phyloP scores from a whole-genome alignment of 2,797 vertebrate species.

The Novumbra hubbsi region DNA sequence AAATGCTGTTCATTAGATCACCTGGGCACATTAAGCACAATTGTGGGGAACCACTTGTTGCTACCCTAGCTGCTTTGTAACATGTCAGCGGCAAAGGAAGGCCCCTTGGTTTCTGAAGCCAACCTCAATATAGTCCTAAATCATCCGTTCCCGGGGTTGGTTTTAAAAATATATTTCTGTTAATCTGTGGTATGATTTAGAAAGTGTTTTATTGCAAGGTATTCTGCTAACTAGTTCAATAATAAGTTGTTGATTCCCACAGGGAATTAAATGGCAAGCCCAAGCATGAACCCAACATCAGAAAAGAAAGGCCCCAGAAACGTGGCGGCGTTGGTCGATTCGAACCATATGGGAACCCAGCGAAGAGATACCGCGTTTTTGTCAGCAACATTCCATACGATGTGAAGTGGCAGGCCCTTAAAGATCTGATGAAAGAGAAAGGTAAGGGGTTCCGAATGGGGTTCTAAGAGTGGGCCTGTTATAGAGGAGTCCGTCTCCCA shows the following conservation, averaged over 20 bases:
- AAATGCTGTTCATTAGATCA: no score
- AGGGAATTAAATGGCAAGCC: slow-evolving; percentile 86
- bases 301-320: slow-evolving; percentile 91
- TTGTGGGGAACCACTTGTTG: no score
- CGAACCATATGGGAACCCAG: slow-evolving; percentile 84
- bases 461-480: slow-evolving; percentile 9
- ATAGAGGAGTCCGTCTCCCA: slow-evolving; percentile 13
- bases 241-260: background rate
- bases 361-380: slow-evolving; percentile 90
- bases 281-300: slow-evolving; percentile 72
- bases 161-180: no score
- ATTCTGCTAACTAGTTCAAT: background rate
- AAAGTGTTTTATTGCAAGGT: slow-evolving; percentile 14
- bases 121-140: no score
- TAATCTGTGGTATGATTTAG: no score
- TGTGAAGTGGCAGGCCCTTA: slow-evolving; percentile 97
- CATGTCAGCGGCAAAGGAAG: no score
- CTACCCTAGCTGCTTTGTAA: no score
- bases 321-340: slow-evolving; percentile 87
- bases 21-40: no score
- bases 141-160: no score
- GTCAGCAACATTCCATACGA: slow-evolving; percentile 98
- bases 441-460: slow-evolving; percentile 74
- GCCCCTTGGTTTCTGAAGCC: no score
- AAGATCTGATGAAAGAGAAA: slow-evolving; percentile 98